These are phyloP conservation scores for Bostrychus sinensis DNA, from an alignment of 2,113 vertebrate species.

Conservation along the genomic window DNA sequence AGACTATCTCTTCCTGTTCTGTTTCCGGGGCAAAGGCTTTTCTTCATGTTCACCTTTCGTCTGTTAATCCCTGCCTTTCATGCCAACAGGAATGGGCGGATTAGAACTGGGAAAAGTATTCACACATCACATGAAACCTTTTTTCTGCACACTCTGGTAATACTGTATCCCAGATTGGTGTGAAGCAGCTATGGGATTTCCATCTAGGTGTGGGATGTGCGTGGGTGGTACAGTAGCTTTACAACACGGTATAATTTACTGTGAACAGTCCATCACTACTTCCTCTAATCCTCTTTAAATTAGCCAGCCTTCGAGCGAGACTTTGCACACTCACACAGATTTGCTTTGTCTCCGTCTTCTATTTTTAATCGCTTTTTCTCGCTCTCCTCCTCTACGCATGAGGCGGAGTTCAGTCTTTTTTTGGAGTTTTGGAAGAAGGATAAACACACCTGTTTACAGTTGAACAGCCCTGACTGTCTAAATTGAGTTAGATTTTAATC, in stretches of 20 bases:
- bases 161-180: conserved; percentile 14
- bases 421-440: conserved; percentile 30
- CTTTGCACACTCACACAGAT: conserved; percentile 7
- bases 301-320: conserved; percentile 33
- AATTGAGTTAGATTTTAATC: conserved; percentile 52
- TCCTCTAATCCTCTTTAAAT: conserved; percentile 63
- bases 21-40: conserved; percentile 46
- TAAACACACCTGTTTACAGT: conserved; percentile 49
- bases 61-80: conserved; percentile 73
- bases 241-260: conserved; percentile 46
- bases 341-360: conserved; percentile 18
- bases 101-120: conserved; percentile 64
- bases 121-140: conserved; percentile 34
- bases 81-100: conserved; percentile 69
- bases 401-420: conserved; percentile 19
- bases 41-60: conserved; percentile 71
- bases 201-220: conserved; percentile 43
- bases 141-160: neutral
- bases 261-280: conserved; percentile 48
- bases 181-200: conserved; percentile 18
- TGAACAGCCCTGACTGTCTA: conserved; percentile 45
- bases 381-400: neutral
- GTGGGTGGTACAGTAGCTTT: conserved; percentile 51
- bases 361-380: neutral
- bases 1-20: conserved; percentile 49